Evolutionary conservation across 2,113 vertebrate genomes (phyloP).

Genomic region (Dascyllus trimaculatus): DNA sequence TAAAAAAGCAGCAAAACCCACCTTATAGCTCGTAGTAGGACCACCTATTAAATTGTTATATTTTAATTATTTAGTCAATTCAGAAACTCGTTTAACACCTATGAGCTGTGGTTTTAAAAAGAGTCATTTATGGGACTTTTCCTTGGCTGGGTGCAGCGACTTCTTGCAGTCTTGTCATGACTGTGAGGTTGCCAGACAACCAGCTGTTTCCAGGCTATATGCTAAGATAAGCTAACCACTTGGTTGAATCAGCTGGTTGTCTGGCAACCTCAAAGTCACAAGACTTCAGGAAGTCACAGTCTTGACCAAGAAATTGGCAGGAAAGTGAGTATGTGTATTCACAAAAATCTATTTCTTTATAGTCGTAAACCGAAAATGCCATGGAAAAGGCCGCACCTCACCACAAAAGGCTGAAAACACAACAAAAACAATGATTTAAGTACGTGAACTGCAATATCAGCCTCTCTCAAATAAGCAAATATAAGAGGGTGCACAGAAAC

Average conservation of each 20-base stretch:
- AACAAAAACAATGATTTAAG: conserved; percentile 16
- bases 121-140: too few species aligned
- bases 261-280: not conserved
- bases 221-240: too few species aligned
- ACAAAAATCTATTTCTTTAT: not conserved
- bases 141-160: too few species aligned
- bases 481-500: not conserved
- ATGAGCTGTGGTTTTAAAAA: too few species aligned
- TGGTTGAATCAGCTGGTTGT: conserved; percentile 14
- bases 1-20: too few species aligned
- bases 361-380: not conserved
- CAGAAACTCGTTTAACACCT: too few species aligned
- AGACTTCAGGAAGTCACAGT: not conserved
- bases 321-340: not conserved
- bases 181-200: too few species aligned
- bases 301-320: not conserved
- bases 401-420: not conserved
- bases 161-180: too few species aligned
- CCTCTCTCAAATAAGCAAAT: conserved; percentile 5
- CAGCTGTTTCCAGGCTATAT: not conserved
- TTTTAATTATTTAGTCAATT: too few species aligned
- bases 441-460: conserved; percentile 2
- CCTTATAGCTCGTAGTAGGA: too few species aligned
- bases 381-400: not conserved
- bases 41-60: too few species aligned